phyloP scores from a whole-genome alignment of 2,888 invertebrate genomes.

The Stomorhina lunata region DNA sequence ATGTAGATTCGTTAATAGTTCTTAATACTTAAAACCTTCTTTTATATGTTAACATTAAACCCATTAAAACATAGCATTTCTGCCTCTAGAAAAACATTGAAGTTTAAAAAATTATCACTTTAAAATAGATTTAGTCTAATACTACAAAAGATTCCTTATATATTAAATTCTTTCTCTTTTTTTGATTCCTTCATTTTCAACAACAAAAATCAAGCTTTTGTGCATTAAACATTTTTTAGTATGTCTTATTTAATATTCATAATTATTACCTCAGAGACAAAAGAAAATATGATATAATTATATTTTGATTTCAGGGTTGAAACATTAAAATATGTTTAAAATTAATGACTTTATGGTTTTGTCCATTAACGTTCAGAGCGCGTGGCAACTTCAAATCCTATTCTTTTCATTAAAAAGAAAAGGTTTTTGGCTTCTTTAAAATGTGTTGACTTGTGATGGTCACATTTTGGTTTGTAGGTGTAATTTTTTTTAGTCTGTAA shows the following conservation, averaged over 20 bases:
- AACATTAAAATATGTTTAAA: slow-evolving; percentile 35
- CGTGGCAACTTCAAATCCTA: slow-evolving; percentile 24
- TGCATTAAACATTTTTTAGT: too few species aligned
- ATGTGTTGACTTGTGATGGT: background rate
- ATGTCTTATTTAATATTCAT: background rate
- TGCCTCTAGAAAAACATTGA: too few species aligned
- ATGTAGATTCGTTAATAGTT: too few species aligned
- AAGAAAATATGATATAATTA: background rate
- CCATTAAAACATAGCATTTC: too few species aligned
- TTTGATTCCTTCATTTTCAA: too few species aligned
- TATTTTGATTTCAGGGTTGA: background rate
- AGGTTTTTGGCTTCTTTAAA: background rate
- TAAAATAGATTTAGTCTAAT: too few species aligned
- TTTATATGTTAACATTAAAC: too few species aligned
- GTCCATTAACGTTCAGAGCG: slow-evolving; percentile 40
- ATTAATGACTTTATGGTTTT: slow-evolving; percentile 55
- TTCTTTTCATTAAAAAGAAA: slow-evolving; percentile 3
- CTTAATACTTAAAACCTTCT: too few species aligned
- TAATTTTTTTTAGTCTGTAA: background rate
- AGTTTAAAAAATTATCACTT: too few species aligned
- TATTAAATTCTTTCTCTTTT: too few species aligned
- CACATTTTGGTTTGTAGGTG: slow-evolving; percentile 4
- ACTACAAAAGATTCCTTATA: too few species aligned
- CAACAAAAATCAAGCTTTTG: background rate
- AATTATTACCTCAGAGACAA: background rate